Base-by-base conservation (phyloP, 2,888 invertebrate species). In the Arge pagana region DNA sequence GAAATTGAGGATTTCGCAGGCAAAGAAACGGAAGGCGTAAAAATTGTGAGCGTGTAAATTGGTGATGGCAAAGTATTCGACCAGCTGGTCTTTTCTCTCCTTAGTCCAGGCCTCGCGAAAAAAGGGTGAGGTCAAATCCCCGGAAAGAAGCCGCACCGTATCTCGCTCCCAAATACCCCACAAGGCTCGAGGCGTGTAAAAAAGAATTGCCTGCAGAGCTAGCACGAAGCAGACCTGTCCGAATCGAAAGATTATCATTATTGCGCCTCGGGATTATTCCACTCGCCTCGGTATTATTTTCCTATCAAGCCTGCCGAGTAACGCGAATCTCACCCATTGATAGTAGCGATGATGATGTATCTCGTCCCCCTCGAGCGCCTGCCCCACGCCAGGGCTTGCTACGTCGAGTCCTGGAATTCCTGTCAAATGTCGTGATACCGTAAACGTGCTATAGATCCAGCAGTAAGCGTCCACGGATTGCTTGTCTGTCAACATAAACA, bases 361-460 rank as follows among this genome's bases (percentile, higher is more conserved):
- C 60, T 82, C 80, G 54, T 82, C 77, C 28, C 74, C 71, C 1
- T 68, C 68, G 10, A 55, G 41, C 4, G 62, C 65, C 30, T 73
- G 81, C 26, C 80, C 84, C 35, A 81, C 82, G 61, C 83, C 83
- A 3, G 78, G 74, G 61, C 82, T 81, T 1, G 81, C 79, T 58
- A 81, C 76, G 62, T 79, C 67, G 54, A 70, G 73, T 18, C 82
- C 82, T 63, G 81, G 80, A 35, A 77, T 61, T 24, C 83, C 84
- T 72, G 64, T 60, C 40, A 77, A 61, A 54, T 72, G 69, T 19
- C 70, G 67, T n/a, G 62, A 58, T 8, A 74, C 70, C 10, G 87
- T 86, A 59, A 83, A 88, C 3, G 88, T 88, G 40, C 89, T 87
- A 71, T 85, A 83, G 56, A 89, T 87, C 90, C 90, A 90, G 75